Conservation (phyloP, 2,888 invertebrate species). For the Hydropsyche betteni region DNA sequence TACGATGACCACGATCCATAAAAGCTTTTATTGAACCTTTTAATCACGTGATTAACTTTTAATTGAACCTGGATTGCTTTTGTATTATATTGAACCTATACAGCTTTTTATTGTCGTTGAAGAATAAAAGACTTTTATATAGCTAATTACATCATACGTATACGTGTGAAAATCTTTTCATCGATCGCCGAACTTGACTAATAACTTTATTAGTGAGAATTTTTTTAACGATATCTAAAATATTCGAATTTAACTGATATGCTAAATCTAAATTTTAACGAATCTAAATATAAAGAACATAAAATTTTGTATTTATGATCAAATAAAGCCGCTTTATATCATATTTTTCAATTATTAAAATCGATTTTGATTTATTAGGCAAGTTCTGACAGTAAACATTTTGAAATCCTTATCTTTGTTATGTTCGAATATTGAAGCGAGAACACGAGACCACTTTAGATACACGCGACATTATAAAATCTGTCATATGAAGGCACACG, state of each 20-base stretch:
- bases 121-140: background rate
- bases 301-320: no score
- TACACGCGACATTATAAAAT: conserved; percentile 17
- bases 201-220: conserved; percentile 1
- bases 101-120: conserved; percentile 9
- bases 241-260: no score
- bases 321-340: no score
- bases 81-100: background rate
- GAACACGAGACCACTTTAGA: conserved; percentile 14
- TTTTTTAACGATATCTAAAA: no score
- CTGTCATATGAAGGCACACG: conserved; percentile 28
- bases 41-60: conserved; percentile 29
- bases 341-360: no score
- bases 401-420: conserved; percentile 6
- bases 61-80: conserved; percentile 6
- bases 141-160: background rate
- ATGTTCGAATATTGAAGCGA: background rate
- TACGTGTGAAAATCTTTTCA: conserved; percentile 25
- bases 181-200: background rate
- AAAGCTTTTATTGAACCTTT: conserved; percentile 12
- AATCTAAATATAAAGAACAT: no score
- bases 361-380: no score
- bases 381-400: no score
- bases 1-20: conserved; percentile 7
- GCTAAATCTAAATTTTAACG: no score